A percentile compares a stretch with the other conserved stretches of the same genome.
Conservation (phyloP, 35 echinoderm and acorn worm species). For the Ptychodera flava region DNA sequence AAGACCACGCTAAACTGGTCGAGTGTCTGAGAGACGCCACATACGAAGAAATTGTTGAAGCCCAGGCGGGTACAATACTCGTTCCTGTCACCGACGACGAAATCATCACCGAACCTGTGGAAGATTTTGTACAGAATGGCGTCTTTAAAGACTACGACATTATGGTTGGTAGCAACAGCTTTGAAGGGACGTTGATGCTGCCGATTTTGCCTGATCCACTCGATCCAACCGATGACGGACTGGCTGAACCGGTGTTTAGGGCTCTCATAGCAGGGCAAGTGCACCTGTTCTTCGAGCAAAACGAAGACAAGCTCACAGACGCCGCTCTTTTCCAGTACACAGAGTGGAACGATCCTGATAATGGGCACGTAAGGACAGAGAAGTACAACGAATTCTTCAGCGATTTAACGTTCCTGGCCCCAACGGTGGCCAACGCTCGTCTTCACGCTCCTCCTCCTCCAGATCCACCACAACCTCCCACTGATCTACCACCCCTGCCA, state of each 20-base stretch:
- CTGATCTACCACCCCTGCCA: not conserved
- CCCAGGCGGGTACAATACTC: constrained; percentile 13
- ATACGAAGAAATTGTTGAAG: constrained; percentile 47
- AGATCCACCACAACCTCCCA: not conserved
- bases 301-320: not conserved
- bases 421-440: constrained; percentile 39
- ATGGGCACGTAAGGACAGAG: not conserved
- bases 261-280: not conserved
- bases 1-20: constrained; percentile 16
- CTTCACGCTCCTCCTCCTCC: not conserved
- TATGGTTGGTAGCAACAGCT: constrained; percentile 69
- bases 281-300: not conserved
- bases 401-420: constrained; percentile 49
- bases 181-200: constrained; percentile 43
- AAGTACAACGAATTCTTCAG: constrained; percentile 12
- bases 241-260: not conserved
- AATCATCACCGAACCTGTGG: constrained; percentile 51
- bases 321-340: not conserved
- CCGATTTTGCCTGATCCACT: not conserved
- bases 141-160: constrained; percentile 49
- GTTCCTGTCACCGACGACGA: constrained; percentile 58
- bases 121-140: constrained; percentile 16
- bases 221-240: not conserved
- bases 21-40: constrained; percentile 57
- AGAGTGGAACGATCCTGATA: not conserved